phyloP scores from a whole-genome alignment of 2,797 vertebrate species.

The Natrix natrix region DNA sequence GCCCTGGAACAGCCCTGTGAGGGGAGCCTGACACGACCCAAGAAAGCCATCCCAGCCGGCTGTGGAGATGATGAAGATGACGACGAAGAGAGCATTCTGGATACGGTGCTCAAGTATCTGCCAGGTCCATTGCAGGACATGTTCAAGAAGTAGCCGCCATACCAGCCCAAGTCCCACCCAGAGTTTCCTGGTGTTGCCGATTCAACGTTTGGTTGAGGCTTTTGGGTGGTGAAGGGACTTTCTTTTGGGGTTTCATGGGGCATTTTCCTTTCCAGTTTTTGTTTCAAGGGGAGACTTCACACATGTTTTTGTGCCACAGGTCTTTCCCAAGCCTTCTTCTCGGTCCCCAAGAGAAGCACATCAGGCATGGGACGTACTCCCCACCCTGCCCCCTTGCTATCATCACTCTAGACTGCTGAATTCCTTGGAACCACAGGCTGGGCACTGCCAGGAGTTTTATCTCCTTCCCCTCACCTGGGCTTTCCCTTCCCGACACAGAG shows the following conservation, averaged over 20 bases:
- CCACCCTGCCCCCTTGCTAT: not conserved
- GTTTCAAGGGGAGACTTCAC: constrained; percentile 55
- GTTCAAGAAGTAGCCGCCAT: constrained; percentile 93
- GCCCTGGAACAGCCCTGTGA: constrained; percentile 97
- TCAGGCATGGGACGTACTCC: not conserved
- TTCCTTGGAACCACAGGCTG: constrained; percentile 40
- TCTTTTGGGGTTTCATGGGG: not conserved
- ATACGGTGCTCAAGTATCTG: constrained; percentile 98
- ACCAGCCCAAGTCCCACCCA: constrained; percentile 22
- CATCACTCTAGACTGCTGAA: constrained; percentile 37
- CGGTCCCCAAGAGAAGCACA: constrained; percentile 10
- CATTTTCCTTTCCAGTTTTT: constrained; percentile 16
- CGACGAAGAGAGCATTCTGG: constrained; percentile 97
- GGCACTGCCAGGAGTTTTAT: constrained; percentile 45
- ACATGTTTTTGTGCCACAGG: constrained; percentile 43
- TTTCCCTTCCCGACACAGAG: not conserved
- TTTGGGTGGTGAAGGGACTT: constrained; percentile 40
- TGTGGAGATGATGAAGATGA: constrained; percentile 95
- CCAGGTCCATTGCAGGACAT: constrained; percentile 97
- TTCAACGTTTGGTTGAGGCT: constrained; percentile 31
- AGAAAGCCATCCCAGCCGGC: constrained; percentile 94
- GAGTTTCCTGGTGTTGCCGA: constrained; percentile 43
- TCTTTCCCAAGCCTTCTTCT: constrained; percentile 41
- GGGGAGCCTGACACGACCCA: constrained; percentile 93
- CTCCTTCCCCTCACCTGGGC: constrained; percentile 43